Evolutionary conservation across 2,888 invertebrate species (phyloP).

Genomic region (Carterocephalus palaemon): DNA sequence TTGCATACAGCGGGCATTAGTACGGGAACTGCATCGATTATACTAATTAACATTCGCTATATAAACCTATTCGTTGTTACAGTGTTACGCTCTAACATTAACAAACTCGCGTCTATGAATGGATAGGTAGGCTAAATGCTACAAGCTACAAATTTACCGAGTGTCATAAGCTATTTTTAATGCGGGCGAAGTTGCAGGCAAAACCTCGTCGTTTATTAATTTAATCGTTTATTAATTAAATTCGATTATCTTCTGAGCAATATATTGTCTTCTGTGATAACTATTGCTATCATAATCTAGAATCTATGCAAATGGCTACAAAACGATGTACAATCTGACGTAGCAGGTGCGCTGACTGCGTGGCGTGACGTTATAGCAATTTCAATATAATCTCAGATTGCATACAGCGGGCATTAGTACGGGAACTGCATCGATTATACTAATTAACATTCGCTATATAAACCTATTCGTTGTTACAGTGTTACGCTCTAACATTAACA

Average conservation of each 20-base stretch:
- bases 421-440: constrained; percentile 3
- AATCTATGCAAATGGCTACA: constrained; percentile 14
- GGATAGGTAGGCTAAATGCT: no score
- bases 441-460: neutral
- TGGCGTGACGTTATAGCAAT: neutral
- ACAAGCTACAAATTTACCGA: no score
- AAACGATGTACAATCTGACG: neutral
- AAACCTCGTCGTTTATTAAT: no score
- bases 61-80: no score
- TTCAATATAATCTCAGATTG: constrained; percentile 10
- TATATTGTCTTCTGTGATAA: constrained; percentile 2
- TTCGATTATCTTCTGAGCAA: neutral
- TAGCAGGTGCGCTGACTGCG: constrained; percentile 4
- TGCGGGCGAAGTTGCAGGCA: no score
- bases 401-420: constrained; percentile 1
- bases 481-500: no score
- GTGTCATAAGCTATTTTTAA: no score
- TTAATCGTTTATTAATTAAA: no score
- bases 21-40: constrained; percentile 2
- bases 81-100: no score
- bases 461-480: no score
- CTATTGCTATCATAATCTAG: constrained; percentile 8
- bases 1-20: constrained; percentile 6
- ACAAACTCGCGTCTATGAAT: no score
- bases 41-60: neutral